phyloP scores from a whole-genome alignment of 2,113 vertebrate species.

The Coturnix japonica region DNA sequence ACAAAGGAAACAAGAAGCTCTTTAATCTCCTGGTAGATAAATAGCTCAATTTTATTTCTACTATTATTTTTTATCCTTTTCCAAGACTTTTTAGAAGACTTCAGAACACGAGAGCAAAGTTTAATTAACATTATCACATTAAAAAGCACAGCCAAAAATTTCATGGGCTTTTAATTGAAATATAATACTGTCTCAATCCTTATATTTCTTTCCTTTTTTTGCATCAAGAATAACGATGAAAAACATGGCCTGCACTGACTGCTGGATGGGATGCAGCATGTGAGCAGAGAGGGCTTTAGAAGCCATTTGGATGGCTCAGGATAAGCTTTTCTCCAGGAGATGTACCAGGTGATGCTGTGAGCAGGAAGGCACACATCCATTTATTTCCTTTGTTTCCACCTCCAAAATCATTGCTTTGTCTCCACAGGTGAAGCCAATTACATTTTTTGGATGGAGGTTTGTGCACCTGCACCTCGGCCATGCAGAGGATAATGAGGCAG shows the following conservation, averaged over 20 bases:
- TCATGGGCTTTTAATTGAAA: constrained; percentile 72
- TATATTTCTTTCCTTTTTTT: not conserved
- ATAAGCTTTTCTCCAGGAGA: not conserved
- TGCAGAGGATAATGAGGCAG: not conserved
- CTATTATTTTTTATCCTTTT: constrained; percentile 66
- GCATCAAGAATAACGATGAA: not conserved
- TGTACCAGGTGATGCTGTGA: not conserved
- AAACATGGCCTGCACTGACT: not conserved
- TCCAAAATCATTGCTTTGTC: not conserved
- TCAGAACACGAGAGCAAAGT: constrained; percentile 37
- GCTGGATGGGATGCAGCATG: not conserved
- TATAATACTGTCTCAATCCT: constrained; percentile 40
- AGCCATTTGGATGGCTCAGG: not conserved
- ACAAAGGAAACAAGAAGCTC: constrained; percentile 67
- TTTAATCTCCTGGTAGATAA: constrained; percentile 65
- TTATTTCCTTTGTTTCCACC: not conserved
- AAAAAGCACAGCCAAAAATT: constrained; percentile 65
- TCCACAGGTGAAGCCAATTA: constrained; percentile 21
- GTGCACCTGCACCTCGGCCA: constrained; percentile 14
- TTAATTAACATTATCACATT: constrained; percentile 73
- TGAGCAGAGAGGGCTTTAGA: not conserved
- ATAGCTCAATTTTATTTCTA: constrained; percentile 69
- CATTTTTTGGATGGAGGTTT: constrained; percentile 14
- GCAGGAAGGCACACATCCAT: not conserved
- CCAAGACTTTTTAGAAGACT: constrained; percentile 61